A percentile compares a stretch with the other conserved stretches of the same genome.
Conservation (phyloP, 2,113 vertebrate genomes). For the Gnathochromis pfefferi region DNA sequence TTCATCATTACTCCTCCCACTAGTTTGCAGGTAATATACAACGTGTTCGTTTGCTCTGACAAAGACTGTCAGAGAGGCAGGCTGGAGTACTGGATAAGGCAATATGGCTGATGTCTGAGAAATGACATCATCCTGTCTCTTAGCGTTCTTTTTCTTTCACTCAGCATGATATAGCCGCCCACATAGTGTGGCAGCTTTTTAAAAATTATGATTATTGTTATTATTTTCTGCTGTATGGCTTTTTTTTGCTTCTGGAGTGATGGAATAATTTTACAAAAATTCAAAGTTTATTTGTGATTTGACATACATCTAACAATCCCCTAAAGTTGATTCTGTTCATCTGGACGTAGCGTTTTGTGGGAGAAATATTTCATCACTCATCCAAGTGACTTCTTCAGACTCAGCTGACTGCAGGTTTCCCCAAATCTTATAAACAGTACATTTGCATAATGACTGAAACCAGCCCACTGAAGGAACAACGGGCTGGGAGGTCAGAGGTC, state of each 20-base stretch:
- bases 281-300: neutral
- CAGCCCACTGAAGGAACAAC: neutral
- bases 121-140: slow-evolving; percentile 37
- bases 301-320: neutral
- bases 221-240: neutral
- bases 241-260: neutral
- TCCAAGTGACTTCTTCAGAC: neutral
- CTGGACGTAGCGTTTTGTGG: neutral
- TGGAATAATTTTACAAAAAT: neutral
- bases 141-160: slow-evolving; percentile 14
- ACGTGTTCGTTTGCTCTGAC: neutral
- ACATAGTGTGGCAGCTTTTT: neutral
- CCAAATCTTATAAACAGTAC: neutral
- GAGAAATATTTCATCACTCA: neutral
- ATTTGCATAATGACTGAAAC: neutral
- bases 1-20: neutral
- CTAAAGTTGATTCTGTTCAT: neutral
- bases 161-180: slow-evolving; percentile 20
- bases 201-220: neutral
- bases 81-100: slow-evolving; percentile 18
- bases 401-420: neutral
- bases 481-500: neutral
- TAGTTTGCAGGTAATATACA: neutral
- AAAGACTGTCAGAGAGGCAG: neutral
- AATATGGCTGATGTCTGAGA: slow-evolving; percentile 31